These are phyloP conservation scores for Coilia nasus DNA, from an alignment of 2,797 vertebrate species.

Conservation along the genomic window DNA sequence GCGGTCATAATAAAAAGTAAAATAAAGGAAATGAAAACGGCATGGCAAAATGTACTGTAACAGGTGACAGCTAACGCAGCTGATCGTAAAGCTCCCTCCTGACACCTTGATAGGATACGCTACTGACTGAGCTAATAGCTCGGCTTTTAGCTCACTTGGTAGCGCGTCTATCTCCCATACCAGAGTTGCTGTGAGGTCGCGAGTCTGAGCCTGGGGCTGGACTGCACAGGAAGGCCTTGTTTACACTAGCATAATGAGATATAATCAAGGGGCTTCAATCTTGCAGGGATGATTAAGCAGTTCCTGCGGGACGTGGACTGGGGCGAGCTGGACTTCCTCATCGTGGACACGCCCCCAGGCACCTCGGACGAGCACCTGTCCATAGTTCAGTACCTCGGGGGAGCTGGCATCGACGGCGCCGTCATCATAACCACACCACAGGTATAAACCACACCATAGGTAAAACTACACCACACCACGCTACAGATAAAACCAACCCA, in stretches of 20 bases:
- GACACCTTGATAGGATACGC: too few relatives aligned
- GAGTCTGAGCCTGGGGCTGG: too few relatives aligned
- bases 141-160: too few relatives aligned
- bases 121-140: too few relatives aligned
- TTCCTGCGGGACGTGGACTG: slow-evolving; percentile 96
- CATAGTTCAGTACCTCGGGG: slow-evolving; percentile 87
- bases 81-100: too few relatives aligned
- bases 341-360: slow-evolving; percentile 91
- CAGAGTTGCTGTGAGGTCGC: too few relatives aligned
- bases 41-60: too few relatives aligned
- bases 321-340: slow-evolving; percentile 92
- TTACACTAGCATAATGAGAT: background rate
- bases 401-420: slow-evolving; percentile 80
- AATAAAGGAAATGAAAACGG: too few relatives aligned
- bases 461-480: background rate
- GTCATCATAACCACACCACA: slow-evolving; percentile 93
- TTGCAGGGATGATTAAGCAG: slow-evolving; percentile 94
- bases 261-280: background rate
- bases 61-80: too few relatives aligned
- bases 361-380: slow-evolving; percentile 95
- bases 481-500: background rate
- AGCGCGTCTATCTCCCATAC: too few relatives aligned
- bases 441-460: slow-evolving; percentile 65
- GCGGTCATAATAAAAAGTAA: too few relatives aligned
- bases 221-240: too few relatives aligned